These are phyloP conservation scores for Ectemnius continuus DNA, from an alignment of 2,888 invertebrate species.

Conservation along the genomic window DNA sequence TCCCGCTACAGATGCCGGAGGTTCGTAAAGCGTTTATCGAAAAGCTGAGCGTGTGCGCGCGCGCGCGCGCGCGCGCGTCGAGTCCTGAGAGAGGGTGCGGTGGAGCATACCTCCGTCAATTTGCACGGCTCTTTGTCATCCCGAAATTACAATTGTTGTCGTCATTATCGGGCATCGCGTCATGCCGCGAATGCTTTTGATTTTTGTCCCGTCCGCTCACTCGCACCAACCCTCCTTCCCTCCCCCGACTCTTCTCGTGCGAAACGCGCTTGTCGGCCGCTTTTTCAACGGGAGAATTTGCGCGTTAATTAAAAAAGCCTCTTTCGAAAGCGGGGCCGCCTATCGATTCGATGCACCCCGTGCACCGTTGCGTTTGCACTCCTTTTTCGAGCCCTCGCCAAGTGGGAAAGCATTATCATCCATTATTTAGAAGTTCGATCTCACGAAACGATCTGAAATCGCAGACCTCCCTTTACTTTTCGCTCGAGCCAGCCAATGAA, in stretches of 20 bases:
- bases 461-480: conserved; percentile 19
- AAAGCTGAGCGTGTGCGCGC: conserved; percentile 43
- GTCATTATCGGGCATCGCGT: conserved; percentile 73
- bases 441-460: conserved; percentile 31
- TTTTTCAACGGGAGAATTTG: background rate
- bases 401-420: too few relatives aligned
- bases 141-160: conserved; percentile 76
- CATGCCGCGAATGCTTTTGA: conserved; percentile 75
- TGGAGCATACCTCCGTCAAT: conserved; percentile 67
- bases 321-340: background rate
- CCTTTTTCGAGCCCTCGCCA: too few relatives aligned
- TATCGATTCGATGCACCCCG: background rate
- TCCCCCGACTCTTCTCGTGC: background rate
- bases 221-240: too few relatives aligned
- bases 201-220: conserved; percentile 45
- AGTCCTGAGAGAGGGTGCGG: conserved; percentile 34
- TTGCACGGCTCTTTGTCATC: conserved; percentile 71
- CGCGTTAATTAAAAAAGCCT: conserved; percentile 8
- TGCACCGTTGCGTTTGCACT: too few relatives aligned
- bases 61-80: conserved; percentile 20
- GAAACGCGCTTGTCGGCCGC: background rate
- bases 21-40: conserved; percentile 47
- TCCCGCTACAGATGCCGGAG: conserved; percentile 36
- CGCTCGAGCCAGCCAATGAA: conserved; percentile 17
- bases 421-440: conserved; percentile 15